Percentiles rank a stretch among this genome's conserved stretches.
Conservation (phyloP, 2,113 vertebrate species). For the Sinocyclocheilus anshuiensis region DNA sequence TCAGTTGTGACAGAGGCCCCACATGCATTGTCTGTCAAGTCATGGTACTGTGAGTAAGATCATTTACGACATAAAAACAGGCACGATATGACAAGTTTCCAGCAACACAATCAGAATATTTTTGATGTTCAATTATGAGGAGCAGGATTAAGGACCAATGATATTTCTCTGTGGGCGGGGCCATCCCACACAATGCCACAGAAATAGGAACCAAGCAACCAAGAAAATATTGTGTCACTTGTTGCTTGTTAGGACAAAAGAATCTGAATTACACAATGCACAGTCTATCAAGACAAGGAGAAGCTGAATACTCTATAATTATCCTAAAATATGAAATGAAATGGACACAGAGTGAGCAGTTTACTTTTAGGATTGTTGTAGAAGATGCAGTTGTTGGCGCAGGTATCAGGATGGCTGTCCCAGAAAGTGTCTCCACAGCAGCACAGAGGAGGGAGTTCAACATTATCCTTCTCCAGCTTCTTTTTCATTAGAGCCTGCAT, state of each 20-base stretch:
- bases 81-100: background rate
- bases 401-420: conserved; percentile 91
- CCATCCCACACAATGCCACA: background rate
- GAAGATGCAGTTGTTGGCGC: conserved; percentile 93
- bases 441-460: conserved; percentile 84
- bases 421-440: conserved; percentile 88
- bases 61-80: background rate
- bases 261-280: background rate
- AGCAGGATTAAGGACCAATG: background rate
- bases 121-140: background rate
- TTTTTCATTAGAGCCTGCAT: conserved; percentile 82
- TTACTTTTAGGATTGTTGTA: conserved; percentile 89
- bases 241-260: no score
- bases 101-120: background rate
- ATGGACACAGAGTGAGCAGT: background rate
- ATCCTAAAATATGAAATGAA: no score
- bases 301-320: no score
- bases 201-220: background rate
- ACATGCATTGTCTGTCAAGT: background rate
- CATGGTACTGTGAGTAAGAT: conserved; percentile 20
- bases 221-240: background rate
- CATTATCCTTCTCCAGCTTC: conserved; percentile 74
- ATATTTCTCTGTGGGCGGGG: background rate
- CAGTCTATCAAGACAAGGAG: background rate
- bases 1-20: background rate